Evolutionary conservation across 2,797 vertebrate genomes (phyloP).

Genomic region (Gymnoscopelus microlampas): DNA sequence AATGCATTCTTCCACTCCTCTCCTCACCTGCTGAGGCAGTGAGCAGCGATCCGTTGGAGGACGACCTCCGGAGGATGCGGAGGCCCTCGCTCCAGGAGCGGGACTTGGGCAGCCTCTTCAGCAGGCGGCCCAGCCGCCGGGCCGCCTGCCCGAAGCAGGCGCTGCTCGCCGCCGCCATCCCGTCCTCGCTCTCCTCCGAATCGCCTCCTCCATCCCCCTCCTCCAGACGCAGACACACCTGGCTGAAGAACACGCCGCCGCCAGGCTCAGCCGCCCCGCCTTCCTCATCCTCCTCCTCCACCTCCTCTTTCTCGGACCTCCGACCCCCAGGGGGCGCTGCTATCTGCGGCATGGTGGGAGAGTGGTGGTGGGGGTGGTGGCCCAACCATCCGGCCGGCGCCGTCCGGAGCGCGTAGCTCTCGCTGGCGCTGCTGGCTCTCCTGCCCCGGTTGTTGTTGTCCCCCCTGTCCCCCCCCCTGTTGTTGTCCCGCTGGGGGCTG

Average conservation of each 20-base stretch:
- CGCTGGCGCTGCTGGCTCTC: constrained; percentile 49
- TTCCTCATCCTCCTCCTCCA: constrained; percentile 53
- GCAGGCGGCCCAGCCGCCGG: constrained; percentile 85
- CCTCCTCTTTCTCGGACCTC: constrained; percentile 16
- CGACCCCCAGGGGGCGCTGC: constrained; percentile 62
- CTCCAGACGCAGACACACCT: constrained; percentile 64
- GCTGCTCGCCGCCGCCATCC: constrained; percentile 55
- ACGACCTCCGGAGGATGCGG: constrained; percentile 77
- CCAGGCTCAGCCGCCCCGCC: constrained; percentile 60
- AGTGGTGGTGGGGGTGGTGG: constrained; percentile 49
- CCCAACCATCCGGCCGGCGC: constrained; percentile 71
- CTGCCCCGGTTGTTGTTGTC: constrained; percentile 48
- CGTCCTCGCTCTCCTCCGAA: constrained; percentile 64
- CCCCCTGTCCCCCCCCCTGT: constrained; percentile 57
- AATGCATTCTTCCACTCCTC: background rate
- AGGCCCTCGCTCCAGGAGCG: constrained; percentile 83
- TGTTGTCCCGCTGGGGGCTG: constrained; percentile 70
- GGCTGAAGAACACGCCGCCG: constrained; percentile 59
- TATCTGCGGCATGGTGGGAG: constrained; percentile 75
- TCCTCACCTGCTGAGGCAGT: constrained; percentile 83
- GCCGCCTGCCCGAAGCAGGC: constrained; percentile 89
- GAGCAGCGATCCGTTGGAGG: constrained; percentile 82
- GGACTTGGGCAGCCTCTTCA: constrained; percentile 87
- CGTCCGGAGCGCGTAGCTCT: constrained; percentile 64
- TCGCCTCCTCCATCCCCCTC: constrained; percentile 76